These are phyloP conservation scores for Pseudochromis fuscus DNA, from an alignment of 2,797 vertebrate species.

Conservation along the genomic window DNA sequence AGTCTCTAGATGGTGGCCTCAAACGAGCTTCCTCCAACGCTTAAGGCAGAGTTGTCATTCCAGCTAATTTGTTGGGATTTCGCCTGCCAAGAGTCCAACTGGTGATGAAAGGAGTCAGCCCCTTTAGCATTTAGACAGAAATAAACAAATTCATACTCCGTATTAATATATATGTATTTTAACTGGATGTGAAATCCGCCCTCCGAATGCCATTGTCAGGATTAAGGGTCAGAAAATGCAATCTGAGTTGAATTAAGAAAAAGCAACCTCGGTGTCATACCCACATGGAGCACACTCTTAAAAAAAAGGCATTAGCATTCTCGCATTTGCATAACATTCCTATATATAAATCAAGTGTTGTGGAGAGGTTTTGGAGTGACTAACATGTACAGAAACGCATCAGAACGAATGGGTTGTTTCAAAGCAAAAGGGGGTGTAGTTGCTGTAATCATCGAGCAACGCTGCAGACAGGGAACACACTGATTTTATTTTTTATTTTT, in stretches of 20 bases:
- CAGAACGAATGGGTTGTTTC: slow-evolving; percentile 55
- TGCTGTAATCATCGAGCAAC: slow-evolving; percentile 65
- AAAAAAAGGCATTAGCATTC: slow-evolving; percentile 61
- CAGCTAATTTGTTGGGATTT: slow-evolving; percentile 84
- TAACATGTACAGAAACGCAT: slow-evolving; percentile 55
- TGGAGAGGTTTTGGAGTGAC: slow-evolving; percentile 70
- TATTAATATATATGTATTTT: slow-evolving; percentile 81
- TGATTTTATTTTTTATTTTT: slow-evolving; percentile 32
- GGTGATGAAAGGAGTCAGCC: slow-evolving; percentile 78
- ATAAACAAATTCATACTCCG: slow-evolving; percentile 81
- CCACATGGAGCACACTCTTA: slow-evolving; percentile 31
- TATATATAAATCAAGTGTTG: slow-evolving; percentile 72
- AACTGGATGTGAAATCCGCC: slow-evolving; percentile 78
- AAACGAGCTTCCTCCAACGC: slow-evolving; percentile 78
- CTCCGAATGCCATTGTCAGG: slow-evolving; percentile 73
- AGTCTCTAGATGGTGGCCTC: slow-evolving; percentile 83
- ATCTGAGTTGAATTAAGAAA: slow-evolving; percentile 77
- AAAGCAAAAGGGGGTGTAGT: slow-evolving; percentile 38
- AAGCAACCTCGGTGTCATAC: slow-evolving; percentile 66
- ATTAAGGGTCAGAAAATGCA: slow-evolving; percentile 81
- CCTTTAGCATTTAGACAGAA: slow-evolving; percentile 83
- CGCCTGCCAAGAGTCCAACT: slow-evolving; percentile 75
- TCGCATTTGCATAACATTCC: slow-evolving; percentile 70
- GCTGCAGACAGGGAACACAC: slow-evolving; percentile 57
- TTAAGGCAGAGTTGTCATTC: slow-evolving; percentile 81